Conservation (phyloP, 2,113 vertebrate genomes). For the Clarias batrachus region DNA sequence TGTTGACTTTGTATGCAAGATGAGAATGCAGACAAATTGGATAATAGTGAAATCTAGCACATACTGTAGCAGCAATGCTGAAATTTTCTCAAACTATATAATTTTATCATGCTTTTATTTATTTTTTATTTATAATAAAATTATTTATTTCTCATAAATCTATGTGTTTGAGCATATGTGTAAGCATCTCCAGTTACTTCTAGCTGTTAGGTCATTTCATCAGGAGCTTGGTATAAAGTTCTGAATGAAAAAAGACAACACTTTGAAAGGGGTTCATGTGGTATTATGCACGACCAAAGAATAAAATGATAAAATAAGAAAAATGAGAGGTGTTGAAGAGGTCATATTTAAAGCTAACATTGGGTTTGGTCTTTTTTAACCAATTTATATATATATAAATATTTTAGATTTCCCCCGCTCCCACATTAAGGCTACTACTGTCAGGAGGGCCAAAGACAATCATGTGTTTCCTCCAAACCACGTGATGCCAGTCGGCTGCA, state of each 20-base stretch:
- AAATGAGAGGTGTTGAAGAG: too few relatives aligned
- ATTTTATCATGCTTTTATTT: background rate
- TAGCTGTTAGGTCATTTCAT: background rate
- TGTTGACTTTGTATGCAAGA: background rate
- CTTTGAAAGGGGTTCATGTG: background rate
- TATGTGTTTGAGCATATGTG: background rate
- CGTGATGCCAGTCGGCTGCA: too few relatives aligned
- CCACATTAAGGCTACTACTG: too few relatives aligned
- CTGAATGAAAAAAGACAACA: constrained; percentile 9
- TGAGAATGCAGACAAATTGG: background rate
- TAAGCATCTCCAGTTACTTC: background rate
- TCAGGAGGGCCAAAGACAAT: too few relatives aligned
- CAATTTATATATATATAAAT: too few relatives aligned
- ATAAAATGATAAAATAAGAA: background rate
- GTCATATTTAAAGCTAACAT: background rate
- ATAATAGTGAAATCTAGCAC: background rate
- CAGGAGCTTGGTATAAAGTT: background rate
- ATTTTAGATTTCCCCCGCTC: too few relatives aligned
- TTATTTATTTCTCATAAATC: background rate
- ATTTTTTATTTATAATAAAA: too few relatives aligned
- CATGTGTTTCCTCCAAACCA: too few relatives aligned
- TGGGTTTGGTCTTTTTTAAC: background rate
- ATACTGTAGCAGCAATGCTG: background rate
- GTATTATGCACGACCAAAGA: background rate
- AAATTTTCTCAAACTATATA: background rate